These are phyloP conservation scores for Schizothorax lantsangensis DNA, from an alignment of 2,797 vertebrate species.

Conservation along the genomic window DNA sequence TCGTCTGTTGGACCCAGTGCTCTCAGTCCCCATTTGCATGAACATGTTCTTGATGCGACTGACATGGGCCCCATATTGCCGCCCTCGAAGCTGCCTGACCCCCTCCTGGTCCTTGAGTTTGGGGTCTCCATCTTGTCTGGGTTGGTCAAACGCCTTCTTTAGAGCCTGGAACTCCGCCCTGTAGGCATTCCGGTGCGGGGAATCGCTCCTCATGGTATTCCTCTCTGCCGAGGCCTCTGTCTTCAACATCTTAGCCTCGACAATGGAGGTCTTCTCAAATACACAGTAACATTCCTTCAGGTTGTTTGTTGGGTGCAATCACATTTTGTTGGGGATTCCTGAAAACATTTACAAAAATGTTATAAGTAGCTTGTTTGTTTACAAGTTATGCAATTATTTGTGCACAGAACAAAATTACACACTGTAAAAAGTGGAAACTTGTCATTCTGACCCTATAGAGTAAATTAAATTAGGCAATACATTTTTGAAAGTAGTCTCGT, in stretches of 20 bases:
- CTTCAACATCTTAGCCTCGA: slow-evolving; percentile 96
- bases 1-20: slow-evolving; percentile 69
- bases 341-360: slow-evolving; percentile 40
- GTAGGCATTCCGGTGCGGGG: slow-evolving; percentile 98
- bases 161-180: slow-evolving; percentile 97
- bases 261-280: slow-evolving; percentile 74
- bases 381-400: background rate
- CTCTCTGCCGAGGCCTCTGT: slow-evolving; percentile 95
- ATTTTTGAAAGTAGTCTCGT: background rate
- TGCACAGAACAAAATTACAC: background rate
- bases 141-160: slow-evolving; percentile 97
- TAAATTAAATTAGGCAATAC: background rate
- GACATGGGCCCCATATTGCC: slow-evolving; percentile 96
- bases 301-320: slow-evolving; percentile 43
- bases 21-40: slow-evolving; percentile 97
- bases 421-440: background rate
- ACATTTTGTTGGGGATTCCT: slow-evolving; percentile 53
- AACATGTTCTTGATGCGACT: slow-evolving; percentile 99
- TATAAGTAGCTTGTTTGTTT: background rate
- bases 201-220: slow-evolving; percentile 94
- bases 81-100: slow-evolving; percentile 88
- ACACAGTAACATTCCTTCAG: slow-evolving; percentile 52
- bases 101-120: slow-evolving; percentile 85
- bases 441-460: background rate
- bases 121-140: slow-evolving; percentile 85